Percentiles rank a stretch among this genome's conserved stretches.
These are phyloP conservation scores for Hypena proboscidalis DNA, from an alignment of 2,888 invertebrate genomes.

Conservation along the genomic window DNA sequence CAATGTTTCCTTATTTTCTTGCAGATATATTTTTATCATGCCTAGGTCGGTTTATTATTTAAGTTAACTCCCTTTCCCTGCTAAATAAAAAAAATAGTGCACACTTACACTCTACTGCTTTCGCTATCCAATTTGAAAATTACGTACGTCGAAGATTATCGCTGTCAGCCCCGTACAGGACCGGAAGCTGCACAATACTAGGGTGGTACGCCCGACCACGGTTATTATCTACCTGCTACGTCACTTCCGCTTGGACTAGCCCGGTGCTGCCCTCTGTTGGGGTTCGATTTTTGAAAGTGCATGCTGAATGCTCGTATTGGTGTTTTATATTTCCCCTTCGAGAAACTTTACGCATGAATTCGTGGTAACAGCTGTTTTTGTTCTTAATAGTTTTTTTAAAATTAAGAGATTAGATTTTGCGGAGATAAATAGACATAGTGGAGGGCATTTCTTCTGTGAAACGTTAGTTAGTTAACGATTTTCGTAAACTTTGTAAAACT, in stretches of 20 bases:
- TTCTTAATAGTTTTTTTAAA: constrained; percentile 5
- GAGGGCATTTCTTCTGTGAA: too few species aligned
- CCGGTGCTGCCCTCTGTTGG: constrained; percentile 44
- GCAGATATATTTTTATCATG: too few species aligned
- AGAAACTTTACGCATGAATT: constrained; percentile 35
- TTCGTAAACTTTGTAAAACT: too few species aligned
- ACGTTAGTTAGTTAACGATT: too few species aligned
- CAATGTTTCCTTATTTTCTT: too few species aligned
- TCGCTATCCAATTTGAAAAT: constrained; percentile 68
- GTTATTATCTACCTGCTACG: constrained; percentile 80
- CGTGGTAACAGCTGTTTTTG: constrained; percentile 8
- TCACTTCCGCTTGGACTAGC: constrained; percentile 71
- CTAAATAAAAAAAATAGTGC: too few species aligned
- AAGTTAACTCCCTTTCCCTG: too few species aligned
- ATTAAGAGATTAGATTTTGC: background rate
- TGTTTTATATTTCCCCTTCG: constrained; percentile 20
- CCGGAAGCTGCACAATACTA: constrained; percentile 76
- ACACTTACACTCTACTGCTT: constrained; percentile 45
- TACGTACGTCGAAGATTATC: constrained; percentile 80
- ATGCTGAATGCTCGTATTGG: constrained; percentile 34
- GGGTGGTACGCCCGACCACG: constrained; percentile 59
- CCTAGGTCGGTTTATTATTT: too few species aligned
- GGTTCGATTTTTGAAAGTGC: constrained; percentile 53
- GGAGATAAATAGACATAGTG: background rate
- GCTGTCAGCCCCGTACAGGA: constrained; percentile 65